phyloP scores from a whole-genome alignment of 1,140 invertebrate genomes.

The Spodoptera litura region DNA sequence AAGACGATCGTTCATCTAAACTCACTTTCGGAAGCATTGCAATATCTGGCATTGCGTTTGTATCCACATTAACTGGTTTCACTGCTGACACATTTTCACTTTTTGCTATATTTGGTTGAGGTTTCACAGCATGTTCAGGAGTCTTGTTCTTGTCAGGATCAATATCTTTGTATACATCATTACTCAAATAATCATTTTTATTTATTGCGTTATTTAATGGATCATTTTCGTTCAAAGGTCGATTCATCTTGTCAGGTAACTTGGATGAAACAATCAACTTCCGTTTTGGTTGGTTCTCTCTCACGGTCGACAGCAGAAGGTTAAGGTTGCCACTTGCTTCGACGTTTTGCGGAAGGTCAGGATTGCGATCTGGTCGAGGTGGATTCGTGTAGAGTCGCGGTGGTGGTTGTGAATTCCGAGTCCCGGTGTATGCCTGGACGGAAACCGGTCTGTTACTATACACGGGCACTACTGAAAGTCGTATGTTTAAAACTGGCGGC shows the following conservation, averaged over 20 bases:
- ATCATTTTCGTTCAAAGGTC: slow-evolving; percentile 25
- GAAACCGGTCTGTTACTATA: slow-evolving; percentile 25
- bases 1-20: slow-evolving; percentile 58
- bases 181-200: slow-evolving; percentile 2
- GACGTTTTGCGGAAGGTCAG: background rate
- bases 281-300: slow-evolving; percentile 22
- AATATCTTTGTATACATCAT: slow-evolving; percentile 22
- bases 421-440: background rate
- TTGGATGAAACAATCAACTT: slow-evolving; percentile 31
- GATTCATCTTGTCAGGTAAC: slow-evolving; percentile 19
- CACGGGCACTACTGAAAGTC: background rate
- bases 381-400: slow-evolving; percentile 35
- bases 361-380: slow-evolving; percentile 5
- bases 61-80: background rate
- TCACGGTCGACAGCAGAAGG: slow-evolving; percentile 22
- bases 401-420: slow-evolving; percentile 7
- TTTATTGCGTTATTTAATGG: slow-evolving; percentile 14
- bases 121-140: background rate
- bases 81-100: slow-evolving; percentile 15
- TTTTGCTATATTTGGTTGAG: background rate
- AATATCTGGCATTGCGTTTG: background rate
- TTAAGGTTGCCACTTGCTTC: slow-evolving; percentile 36
- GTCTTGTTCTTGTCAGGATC: background rate
- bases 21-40: slow-evolving; percentile 40
- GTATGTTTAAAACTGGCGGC: slow-evolving; percentile 13